These are phyloP conservation scores for Plemyria rubiginata DNA, from an alignment of 2,888 invertebrate genomes.

Conservation along the genomic window DNA sequence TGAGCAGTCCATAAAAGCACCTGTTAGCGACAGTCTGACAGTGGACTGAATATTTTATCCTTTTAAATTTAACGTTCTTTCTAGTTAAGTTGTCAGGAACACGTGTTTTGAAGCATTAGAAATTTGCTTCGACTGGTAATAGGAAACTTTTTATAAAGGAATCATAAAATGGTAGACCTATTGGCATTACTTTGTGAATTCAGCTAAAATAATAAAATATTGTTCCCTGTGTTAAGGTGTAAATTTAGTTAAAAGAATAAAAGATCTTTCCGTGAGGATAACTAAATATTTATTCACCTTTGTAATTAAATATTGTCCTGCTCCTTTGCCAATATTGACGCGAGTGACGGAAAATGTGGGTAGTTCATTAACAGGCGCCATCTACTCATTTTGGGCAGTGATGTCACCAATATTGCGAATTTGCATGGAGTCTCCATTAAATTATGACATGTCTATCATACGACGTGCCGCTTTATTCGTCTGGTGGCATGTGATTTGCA, in stretches of 20 bases:
- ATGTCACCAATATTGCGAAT: slow-evolving; percentile 34
- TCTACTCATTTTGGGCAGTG: slow-evolving; percentile 27
- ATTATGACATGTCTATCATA: slow-evolving; percentile 34
- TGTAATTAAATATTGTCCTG: not conserved
- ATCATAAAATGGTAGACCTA: too few species aligned
- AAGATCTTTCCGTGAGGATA: not conserved
- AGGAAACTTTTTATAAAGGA: too few species aligned
- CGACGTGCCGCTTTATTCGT: slow-evolving; percentile 30
- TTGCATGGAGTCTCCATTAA: slow-evolving; percentile 38
- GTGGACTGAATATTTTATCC: slow-evolving; percentile 16
- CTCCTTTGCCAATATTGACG: slow-evolving; percentile 1
- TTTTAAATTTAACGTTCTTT: slow-evolving; percentile 21
- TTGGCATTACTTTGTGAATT: too few species aligned
- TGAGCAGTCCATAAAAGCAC: slow-evolving; percentile 4
- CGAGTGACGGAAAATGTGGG: slow-evolving; percentile 9
- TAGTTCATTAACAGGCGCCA: slow-evolving; percentile 13
- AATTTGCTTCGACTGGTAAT: not conserved
- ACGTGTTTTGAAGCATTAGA: slow-evolving; percentile 1
- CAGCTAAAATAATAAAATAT: too few species aligned
- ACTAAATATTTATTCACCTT: not conserved
- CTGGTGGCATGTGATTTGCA: slow-evolving; percentile 28
- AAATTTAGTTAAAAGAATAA: too few species aligned
- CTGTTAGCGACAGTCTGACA: slow-evolving; percentile 26
- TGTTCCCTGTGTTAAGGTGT: too few species aligned
- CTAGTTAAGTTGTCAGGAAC: slow-evolving; percentile 10